Percentiles rank a stretch among this genome's conserved stretches.
Conservation (phyloP, 1,140 invertebrate genomes). For the Adelges cooleyi region DNA sequence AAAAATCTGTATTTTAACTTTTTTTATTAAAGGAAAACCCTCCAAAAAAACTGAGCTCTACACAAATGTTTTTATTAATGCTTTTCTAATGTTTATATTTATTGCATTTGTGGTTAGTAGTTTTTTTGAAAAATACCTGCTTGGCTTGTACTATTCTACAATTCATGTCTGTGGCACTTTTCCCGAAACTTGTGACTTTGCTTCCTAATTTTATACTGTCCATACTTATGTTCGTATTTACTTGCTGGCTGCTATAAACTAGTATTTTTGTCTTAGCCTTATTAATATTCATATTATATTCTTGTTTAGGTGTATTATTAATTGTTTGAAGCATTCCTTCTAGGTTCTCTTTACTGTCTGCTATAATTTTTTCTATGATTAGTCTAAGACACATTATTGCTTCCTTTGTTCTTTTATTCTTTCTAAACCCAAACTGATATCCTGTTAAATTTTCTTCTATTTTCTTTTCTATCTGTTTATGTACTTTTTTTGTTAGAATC, state of each 20-base stretch:
- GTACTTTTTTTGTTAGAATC: neutral
- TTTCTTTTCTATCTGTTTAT: neutral
- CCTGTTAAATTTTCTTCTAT: too few relatives aligned
- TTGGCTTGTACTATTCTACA: constrained; percentile 6
- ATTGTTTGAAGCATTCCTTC: neutral
- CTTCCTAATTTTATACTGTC: neutral
- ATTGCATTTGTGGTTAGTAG: neutral
- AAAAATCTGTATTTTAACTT: too few relatives aligned
- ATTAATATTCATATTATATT: constrained; percentile 18
- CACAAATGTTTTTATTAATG: too few relatives aligned
- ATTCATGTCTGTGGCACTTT: constrained; percentile 4
- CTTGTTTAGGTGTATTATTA: neutral
- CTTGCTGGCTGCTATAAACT: neutral
- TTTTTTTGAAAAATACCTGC: constrained; percentile 19
- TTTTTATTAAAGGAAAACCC: too few relatives aligned
- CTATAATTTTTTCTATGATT: neutral
- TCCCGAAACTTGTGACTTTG: constrained; percentile 5
- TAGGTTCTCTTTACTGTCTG: neutral
- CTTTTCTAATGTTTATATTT: too few relatives aligned
- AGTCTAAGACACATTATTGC: neutral
- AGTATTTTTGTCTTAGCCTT: constrained; percentile 13
- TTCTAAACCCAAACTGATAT: too few relatives aligned
- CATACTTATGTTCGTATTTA: neutral
- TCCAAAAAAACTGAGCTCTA: too few relatives aligned
- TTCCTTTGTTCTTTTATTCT: neutral